Evolutionary conservation across 2,797 vertebrate genomes (phyloP).

Genomic region (Etheostoma perlongum): DNA sequence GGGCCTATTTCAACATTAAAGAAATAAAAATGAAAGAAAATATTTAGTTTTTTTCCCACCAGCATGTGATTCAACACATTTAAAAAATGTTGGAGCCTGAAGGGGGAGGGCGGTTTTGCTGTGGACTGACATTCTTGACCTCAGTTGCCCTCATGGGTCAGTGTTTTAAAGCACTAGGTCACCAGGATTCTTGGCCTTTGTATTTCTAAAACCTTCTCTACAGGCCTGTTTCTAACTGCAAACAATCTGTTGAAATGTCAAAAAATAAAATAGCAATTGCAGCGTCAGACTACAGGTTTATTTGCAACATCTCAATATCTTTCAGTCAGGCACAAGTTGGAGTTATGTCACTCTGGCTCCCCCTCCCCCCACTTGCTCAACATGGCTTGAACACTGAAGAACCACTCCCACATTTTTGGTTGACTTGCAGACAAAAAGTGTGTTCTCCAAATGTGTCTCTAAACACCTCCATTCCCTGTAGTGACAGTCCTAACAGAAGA

Average conservation of each 20-base stretch:
- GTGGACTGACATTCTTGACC: conserved; percentile 17
- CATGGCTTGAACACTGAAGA: conserved; percentile 17
- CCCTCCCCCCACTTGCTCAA: conserved; percentile 12
- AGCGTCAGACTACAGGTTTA: background rate
- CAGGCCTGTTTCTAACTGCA: background rate
- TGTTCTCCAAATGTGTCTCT: background rate
- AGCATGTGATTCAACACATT: background rate
- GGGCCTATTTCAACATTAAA: background rate
- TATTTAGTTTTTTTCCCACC: background rate
- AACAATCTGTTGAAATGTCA: conserved; percentile 5
- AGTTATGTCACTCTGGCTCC: conserved; percentile 2
- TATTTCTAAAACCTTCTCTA: background rate
- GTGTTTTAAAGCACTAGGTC: conserved; percentile 10
- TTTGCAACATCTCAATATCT: background rate
- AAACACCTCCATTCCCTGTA: background rate
- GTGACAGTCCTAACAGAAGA: background rate
- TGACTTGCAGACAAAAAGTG: conserved; percentile 17
- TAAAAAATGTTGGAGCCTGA: background rate
- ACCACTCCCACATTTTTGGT: conserved; percentile 16
- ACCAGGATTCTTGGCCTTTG: background rate
- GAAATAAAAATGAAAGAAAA: background rate
- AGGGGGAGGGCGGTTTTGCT: background rate
- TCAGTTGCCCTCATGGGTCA: conserved; percentile 16
- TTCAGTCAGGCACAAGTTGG: background rate
- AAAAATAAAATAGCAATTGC: background rate